Evolutionary conservation across 1,140 invertebrate genomes (phyloP), one percentile per base, ranked within the genome.

Genomic region (Aphis gossypii): DNA sequence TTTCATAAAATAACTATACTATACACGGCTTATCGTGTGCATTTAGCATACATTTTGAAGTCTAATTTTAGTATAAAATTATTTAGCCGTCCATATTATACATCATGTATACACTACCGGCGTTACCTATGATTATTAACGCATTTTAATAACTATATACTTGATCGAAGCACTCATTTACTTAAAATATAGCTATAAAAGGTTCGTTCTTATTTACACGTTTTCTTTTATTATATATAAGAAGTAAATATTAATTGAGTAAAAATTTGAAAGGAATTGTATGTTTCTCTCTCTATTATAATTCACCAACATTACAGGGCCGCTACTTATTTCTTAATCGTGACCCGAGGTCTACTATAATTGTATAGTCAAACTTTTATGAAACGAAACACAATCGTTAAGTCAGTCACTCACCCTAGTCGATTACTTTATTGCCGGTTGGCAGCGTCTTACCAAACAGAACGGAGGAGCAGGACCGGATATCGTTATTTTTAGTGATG

Each of bases 401-500:
- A 88, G n/a, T 54, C n/a, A 88, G n/a, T 54, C 46, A 20, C 87
- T 88, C 46, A 23, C 87, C 30, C 46, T 88, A 21, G 46, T 88
- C 46, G 30, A 88, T 87, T 87, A 87, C 30, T 87, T 87, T 87
- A 87, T 87, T 87, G 25, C 46, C 18, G 46, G 86, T 87, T 30
- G 30, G 86, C 20, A n/a, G 46, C n/a, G 38, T 86, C 84, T 30
- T 30, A 86, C 25, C 30, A 54, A 88, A 54, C 46, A 20, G n/a
- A 54, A 18, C 5, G 9, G 20, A 88, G 38, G 38, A 30, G 38
- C 30, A 9, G 23, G 1, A n/a, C 84, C 84, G 41, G 38, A 86
- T 46, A 86, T 46, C 41, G 84, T 86, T 86, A 86, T 86, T 86
- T 25, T 86, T 86, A 86, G 25, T 38, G n/a, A 83, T 83, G 60